Percentiles rank a stretch among this genome's conserved stretches.
These are phyloP conservation scores for Actinernus sp. DNA, from an alignment of 92 coral and sea anemone species.

Conservation along the genomic window DNA sequence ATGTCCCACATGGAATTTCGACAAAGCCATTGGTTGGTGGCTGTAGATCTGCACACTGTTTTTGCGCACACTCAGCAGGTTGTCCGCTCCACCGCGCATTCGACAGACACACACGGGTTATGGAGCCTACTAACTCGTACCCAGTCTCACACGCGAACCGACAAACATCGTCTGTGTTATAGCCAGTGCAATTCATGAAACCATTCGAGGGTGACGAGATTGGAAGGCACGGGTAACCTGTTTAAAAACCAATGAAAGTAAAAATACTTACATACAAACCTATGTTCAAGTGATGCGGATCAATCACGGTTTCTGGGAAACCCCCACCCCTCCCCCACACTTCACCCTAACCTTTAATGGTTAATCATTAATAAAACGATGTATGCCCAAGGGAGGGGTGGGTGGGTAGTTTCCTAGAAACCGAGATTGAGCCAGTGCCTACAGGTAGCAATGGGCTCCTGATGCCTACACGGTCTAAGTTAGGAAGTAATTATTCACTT, in stretches of 20 bases:
- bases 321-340: no score
- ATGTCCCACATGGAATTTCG: slow-evolving; percentile 65
- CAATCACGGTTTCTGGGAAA: no score
- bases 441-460: no score
- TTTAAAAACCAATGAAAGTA: background rate
- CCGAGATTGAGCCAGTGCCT: no score
- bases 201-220: slow-evolving; percentile 60
- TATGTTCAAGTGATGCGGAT: background rate
- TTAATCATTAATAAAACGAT: no score
- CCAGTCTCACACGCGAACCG: slow-evolving; percentile 67
- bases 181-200: slow-evolving; percentile 69
- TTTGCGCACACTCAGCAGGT: slow-evolving; percentile 50
- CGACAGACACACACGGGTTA: slow-evolving; percentile 46
- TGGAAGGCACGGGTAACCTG: slow-evolving; percentile 68
- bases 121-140: slow-evolving; percentile 72
- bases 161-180: slow-evolving; percentile 61
- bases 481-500: no score
- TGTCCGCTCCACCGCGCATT: slow-evolving; percentile 69
- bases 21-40: slow-evolving; percentile 77
- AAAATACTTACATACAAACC: background rate
- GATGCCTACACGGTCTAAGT: no score
- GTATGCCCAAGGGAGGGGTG: no score
- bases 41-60: slow-evolving; percentile 44
- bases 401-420: background rate
- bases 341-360: no score